Percentiles rank a stretch among this genome's conserved stretches.
phyloP scores from a whole-genome alignment of 2,797 vertebrate genomes.

The Phalloptychus januarius region DNA sequence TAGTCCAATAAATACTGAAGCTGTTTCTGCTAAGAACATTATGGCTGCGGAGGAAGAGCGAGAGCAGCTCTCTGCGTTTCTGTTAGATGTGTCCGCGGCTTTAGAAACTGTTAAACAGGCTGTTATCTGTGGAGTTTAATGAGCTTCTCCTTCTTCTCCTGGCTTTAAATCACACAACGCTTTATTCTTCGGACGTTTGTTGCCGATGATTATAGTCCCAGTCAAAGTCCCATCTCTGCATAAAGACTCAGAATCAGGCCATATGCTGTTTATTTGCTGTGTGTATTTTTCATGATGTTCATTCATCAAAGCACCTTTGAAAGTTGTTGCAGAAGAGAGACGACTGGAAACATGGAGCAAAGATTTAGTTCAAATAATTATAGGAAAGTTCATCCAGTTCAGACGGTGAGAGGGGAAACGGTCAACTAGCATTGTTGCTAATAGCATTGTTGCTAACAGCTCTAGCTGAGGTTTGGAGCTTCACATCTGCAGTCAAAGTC shows the following conservation, averaged over 20 bases:
- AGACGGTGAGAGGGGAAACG: background rate
- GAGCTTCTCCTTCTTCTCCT: conserved; percentile 1
- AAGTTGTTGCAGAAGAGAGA: conserved; percentile 24
- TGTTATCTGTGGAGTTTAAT: conserved; percentile 9
- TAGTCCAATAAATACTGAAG: conserved; percentile 9
- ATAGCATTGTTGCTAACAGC: no score
- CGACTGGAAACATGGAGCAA: conserved; percentile 10
- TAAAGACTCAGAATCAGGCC: background rate
- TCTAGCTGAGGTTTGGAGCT: no score
- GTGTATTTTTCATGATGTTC: background rate
- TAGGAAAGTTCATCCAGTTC: background rate
- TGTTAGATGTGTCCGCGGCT: conserved; percentile 13
- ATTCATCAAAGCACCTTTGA: background rate
- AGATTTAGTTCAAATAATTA: background rate
- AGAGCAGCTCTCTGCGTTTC: background rate
- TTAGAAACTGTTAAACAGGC: conserved; percentile 7
- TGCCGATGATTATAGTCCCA: conserved; percentile 17
- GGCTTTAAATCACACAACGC: background rate
- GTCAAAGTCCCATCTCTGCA: background rate
- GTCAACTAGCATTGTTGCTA: background rate
- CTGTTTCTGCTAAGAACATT: background rate
- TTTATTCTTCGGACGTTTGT: background rate
- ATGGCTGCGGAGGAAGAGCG: background rate
- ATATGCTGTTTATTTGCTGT: conserved; percentile 16
- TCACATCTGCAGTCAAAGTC: background rate